phyloP scores from a whole-genome alignment of 1,140 invertebrate genomes.

The Lethrus apterus region DNA sequence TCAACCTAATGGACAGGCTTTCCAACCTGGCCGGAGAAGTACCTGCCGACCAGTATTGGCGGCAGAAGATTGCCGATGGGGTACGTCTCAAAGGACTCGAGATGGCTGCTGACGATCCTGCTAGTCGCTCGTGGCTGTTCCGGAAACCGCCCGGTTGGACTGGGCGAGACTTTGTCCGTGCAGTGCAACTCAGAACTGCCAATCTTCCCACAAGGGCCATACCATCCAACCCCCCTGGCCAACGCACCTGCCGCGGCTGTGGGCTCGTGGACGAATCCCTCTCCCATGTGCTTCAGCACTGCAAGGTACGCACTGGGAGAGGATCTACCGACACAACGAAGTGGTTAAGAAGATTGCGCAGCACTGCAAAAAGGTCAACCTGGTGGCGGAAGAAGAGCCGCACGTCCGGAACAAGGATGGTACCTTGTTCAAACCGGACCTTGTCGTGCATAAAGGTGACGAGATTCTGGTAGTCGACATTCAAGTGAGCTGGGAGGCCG shows the following conservation, averaged over 20 bases:
- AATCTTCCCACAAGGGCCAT: constrained; percentile 19
- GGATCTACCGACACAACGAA: no score
- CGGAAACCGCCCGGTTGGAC: constrained; percentile 17
- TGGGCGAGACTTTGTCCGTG: constrained; percentile 17
- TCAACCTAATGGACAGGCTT: background rate
- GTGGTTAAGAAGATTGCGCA: no score
- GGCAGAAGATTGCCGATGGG: no score
- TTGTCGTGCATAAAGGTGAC: no score
- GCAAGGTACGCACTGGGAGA: constrained; percentile 6
- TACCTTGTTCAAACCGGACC: constrained; percentile 12
- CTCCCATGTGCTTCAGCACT: constrained; percentile 21
- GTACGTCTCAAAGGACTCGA: no score
- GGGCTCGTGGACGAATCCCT: constrained; percentile 16
- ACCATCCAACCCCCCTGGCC: constrained; percentile 6
- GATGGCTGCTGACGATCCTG: no score
- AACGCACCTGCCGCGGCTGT: constrained; percentile 9
- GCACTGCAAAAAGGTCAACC: constrained; percentile 56
- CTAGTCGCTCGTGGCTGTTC: no score
- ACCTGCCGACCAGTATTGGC: no score
- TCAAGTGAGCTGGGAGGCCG: no score
- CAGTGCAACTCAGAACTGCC: constrained; percentile 19
- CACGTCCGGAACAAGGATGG: constrained; percentile 10
- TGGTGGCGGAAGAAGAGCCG: constrained; percentile 16
- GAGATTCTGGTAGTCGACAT: no score
- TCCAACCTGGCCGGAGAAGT: no score